A percentile compares a stretch with the other conserved stretches of the same genome.
Conservation (phyloP, 37 sponge, comb jelly and placozoan species). For the Beroe ovata region DNA sequence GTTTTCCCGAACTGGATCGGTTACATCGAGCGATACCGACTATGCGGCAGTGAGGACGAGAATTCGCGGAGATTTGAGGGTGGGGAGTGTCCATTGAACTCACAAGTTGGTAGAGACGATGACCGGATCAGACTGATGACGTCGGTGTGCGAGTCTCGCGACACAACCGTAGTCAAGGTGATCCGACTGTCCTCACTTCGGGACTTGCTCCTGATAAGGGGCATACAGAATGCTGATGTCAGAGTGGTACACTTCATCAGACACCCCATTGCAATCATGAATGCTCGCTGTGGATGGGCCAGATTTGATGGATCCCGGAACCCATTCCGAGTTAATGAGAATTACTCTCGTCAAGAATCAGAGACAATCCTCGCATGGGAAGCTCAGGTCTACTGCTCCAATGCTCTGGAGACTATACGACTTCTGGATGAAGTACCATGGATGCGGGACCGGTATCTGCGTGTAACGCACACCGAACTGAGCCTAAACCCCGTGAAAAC, state of each 20-base stretch:
- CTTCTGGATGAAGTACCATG: neutral
- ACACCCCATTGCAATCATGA: conserved; percentile 9
- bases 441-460: neutral
- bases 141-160: neutral
- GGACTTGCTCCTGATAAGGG: neutral
- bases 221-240: neutral
- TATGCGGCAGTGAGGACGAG: neutral
- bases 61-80: neutral
- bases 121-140: neutral
- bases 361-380: neutral
- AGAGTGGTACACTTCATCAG: neutral
- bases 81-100: neutral
- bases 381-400: neutral
- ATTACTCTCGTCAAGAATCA: neutral
- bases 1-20: neutral
- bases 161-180: neutral
- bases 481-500: neutral
- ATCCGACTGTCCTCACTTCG: neutral
- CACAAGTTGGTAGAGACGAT: neutral
- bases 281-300: neutral
- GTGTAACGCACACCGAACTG: neutral
- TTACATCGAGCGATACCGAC: neutral
- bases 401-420: neutral
- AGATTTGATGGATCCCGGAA: neutral
- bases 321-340: neutral